Percentiles rank a stretch among this genome's conserved stretches.
phyloP scores from a whole-genome alignment of 23 tunicate species.

The Phallusia fumigata region DNA sequence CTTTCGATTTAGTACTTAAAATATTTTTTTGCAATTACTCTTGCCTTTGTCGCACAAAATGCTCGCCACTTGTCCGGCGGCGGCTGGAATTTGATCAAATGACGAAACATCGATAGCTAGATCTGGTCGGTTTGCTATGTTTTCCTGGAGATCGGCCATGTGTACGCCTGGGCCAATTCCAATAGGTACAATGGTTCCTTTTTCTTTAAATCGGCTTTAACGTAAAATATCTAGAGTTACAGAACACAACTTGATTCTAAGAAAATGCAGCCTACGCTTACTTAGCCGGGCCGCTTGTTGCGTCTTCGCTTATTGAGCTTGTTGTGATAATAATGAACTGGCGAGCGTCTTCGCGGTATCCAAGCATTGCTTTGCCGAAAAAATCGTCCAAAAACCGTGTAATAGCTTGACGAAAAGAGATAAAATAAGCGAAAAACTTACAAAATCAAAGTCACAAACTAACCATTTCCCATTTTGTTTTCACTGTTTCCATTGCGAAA shows the following conservation, averaged over 20 bases:
- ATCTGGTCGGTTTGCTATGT: constrained; percentile 21
- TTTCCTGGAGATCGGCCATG: constrained; percentile 16
- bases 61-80: background rate
- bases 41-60: background rate
- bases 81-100: background rate
- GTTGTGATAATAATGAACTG: constrained; percentile 28
- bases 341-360: constrained; percentile 25
- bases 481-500: constrained; percentile 3
- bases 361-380: background rate
- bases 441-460: background rate
- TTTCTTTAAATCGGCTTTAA: background rate
- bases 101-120: background rate
- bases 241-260: background rate
- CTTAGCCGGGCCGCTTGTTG: constrained; percentile 28
- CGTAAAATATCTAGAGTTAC: background rate
- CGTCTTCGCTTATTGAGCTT: constrained; percentile 33
- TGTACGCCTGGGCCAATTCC: constrained; percentile 32
- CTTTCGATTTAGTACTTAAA: too few relatives aligned
- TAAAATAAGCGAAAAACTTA: background rate
- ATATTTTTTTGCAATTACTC: too few relatives aligned
- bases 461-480: constrained; percentile 21
- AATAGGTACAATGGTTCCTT: constrained; percentile 26
- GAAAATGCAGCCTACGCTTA: background rate
- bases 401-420: background rate
- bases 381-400: background rate